Conservation (phyloP, 2,113 vertebrate species). For the Nannospalax galili region DNA sequence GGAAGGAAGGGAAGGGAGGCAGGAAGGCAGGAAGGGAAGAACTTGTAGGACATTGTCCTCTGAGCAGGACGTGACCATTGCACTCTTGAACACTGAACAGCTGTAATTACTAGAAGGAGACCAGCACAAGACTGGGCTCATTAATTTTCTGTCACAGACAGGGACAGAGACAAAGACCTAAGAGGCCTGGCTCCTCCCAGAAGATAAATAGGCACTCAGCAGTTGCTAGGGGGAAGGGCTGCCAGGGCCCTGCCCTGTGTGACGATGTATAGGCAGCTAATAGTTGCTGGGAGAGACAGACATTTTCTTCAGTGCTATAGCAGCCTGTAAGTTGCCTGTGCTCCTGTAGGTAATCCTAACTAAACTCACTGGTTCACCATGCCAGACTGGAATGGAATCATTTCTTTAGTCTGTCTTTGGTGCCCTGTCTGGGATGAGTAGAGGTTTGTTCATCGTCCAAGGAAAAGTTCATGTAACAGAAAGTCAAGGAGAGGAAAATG, state of each 20-base stretch:
- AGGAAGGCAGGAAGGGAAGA: not conserved
- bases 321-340: not conserved
- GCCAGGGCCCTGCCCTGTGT: too few species aligned
- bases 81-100: not conserved
- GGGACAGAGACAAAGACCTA: not conserved
- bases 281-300: not conserved
- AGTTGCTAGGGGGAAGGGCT: too few species aligned
- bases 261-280: not conserved
- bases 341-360: not conserved
- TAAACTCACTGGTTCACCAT: not conserved
- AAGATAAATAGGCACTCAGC: too few species aligned
- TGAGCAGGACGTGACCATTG: too few species aligned
- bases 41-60: not conserved
- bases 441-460: not conserved
- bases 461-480: not conserved
- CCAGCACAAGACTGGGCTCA: not conserved
- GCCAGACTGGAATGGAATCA: too few species aligned
- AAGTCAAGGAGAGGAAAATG: not conserved
- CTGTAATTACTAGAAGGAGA: not conserved
- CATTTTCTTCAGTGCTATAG: too few species aligned
- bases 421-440: not conserved
- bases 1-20: not conserved
- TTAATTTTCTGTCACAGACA: not conserved
- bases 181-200: not conserved
- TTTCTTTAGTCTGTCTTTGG: too few species aligned